phyloP scores from a whole-genome alignment of 2,113 vertebrate species.

The Cynoglossus semilaevis region DNA sequence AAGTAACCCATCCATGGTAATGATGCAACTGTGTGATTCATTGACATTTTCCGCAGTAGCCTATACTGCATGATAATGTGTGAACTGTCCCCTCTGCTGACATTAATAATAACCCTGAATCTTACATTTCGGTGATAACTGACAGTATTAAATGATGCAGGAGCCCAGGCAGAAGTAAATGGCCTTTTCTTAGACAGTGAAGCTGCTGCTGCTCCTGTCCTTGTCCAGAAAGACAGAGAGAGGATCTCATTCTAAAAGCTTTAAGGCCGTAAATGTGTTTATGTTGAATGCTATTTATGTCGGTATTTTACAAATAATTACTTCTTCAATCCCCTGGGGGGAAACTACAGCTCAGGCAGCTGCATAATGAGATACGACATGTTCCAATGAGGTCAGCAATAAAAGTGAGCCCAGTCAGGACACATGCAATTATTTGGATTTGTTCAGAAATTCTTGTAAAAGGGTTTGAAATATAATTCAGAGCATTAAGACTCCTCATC shows the following conservation, averaged over 20 bases:
- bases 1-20: conserved; percentile 49
- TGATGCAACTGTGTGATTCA: conserved; percentile 44
- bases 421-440: background rate
- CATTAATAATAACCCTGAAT: background rate
- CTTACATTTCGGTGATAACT: conserved; percentile 9
- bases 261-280: no score
- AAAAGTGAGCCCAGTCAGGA: conserved; percentile 10
- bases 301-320: conserved; percentile 36
- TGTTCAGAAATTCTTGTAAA: background rate
- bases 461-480: no score
- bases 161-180: background rate
- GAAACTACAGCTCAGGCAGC: background rate
- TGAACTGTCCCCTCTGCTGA: conserved; percentile 19
- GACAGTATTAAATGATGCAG: background rate
- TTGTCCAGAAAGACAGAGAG: background rate
- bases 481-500: no score
- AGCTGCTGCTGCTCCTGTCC: background rate
- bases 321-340: conserved; percentile 19
- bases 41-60: conserved; percentile 48
- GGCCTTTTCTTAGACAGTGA: background rate
- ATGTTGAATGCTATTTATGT: conserved; percentile 5
- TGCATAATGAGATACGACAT: conserved; percentile 26
- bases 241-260: no score
- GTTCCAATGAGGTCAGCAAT: conserved; percentile 3
- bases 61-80: conserved; percentile 14